These are phyloP conservation scores for Nemapogon koenigi DNA, from an alignment of 2,888 invertebrate species.

Conservation along the genomic window DNA sequence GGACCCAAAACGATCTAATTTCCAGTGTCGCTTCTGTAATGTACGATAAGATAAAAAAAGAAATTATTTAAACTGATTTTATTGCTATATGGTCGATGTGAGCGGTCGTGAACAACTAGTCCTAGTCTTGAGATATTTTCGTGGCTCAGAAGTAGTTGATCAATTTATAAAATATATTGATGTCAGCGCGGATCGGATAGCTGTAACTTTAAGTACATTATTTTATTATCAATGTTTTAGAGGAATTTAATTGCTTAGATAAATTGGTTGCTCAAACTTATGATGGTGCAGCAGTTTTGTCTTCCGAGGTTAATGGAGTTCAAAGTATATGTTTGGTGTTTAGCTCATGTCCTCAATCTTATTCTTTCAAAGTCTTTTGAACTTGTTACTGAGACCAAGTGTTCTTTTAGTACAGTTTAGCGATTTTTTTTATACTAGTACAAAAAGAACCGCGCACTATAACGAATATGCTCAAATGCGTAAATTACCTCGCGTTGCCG, in stretches of 20 bases:
- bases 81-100: constrained; percentile 23
- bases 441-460: constrained; percentile 17
- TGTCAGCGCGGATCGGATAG: too few species aligned
- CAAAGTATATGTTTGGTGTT: constrained; percentile 22
- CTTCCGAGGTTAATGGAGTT: constrained; percentile 21
- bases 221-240: too few species aligned
- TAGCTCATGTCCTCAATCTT: too few species aligned
- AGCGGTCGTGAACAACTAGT: constrained; percentile 21
- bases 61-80: constrained; percentile 19
- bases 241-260: constrained; percentile 18
- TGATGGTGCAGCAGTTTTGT: constrained; percentile 23
- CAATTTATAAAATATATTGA: background rate
- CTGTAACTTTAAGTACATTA: constrained; percentile 19
- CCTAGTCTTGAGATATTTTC: background rate
- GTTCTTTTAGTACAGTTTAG: constrained; percentile 23
- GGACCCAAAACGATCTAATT: constrained; percentile 25
- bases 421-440: constrained; percentile 22
- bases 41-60: constrained; percentile 20
- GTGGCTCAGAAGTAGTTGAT: background rate
- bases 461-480: constrained; percentile 6
- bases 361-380: background rate
- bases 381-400: constrained; percentile 17
- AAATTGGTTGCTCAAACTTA: constrained; percentile 27
- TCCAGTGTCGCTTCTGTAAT: constrained; percentile 24
- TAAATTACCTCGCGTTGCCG: background rate